These are phyloP conservation scores for Campaea margaritaria DNA, from an alignment of 2,888 invertebrate genomes.

Conservation along the genomic window DNA sequence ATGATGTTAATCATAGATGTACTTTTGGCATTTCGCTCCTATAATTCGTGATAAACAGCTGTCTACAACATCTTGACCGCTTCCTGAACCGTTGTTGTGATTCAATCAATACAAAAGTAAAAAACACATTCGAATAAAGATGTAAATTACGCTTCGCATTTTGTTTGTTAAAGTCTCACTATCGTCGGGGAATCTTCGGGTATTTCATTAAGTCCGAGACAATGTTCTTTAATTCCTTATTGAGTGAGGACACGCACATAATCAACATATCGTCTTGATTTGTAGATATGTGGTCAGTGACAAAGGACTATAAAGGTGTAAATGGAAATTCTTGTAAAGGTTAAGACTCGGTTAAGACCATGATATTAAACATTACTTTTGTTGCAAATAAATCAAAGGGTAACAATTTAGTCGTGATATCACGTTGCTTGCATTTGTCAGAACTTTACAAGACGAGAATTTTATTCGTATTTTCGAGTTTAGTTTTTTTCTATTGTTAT, in stretches of 20 bases:
- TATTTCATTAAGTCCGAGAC: constrained; percentile 24
- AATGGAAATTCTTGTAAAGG: constrained; percentile 56
- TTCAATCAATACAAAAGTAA: background rate
- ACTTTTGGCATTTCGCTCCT: too few species aligned
- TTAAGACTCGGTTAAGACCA: constrained; percentile 56
- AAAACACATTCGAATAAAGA: constrained; percentile 14
- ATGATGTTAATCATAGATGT: too few species aligned
- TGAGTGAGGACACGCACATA: constrained; percentile 43
- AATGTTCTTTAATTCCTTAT: constrained; percentile 46
- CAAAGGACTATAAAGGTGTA: constrained; percentile 59
- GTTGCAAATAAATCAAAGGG: constrained; percentile 38
- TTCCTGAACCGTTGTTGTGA: constrained; percentile 9
- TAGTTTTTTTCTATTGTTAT: too few species aligned
- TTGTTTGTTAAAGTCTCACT: constrained; percentile 6
- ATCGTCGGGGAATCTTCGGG: constrained; percentile 16
- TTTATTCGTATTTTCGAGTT: too few species aligned
- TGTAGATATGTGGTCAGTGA: constrained; percentile 50
- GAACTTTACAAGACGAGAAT: too few species aligned
- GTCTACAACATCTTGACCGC: background rate
- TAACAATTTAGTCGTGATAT: background rate
- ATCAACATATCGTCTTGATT: constrained; percentile 53
- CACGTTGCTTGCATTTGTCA: too few species aligned
- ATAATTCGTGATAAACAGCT: too few species aligned
- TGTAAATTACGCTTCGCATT: constrained; percentile 1
- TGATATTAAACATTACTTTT: constrained; percentile 60